phyloP scores from a whole-genome alignment of 2,888 invertebrate species.

The Tortrix viridana region DNA sequence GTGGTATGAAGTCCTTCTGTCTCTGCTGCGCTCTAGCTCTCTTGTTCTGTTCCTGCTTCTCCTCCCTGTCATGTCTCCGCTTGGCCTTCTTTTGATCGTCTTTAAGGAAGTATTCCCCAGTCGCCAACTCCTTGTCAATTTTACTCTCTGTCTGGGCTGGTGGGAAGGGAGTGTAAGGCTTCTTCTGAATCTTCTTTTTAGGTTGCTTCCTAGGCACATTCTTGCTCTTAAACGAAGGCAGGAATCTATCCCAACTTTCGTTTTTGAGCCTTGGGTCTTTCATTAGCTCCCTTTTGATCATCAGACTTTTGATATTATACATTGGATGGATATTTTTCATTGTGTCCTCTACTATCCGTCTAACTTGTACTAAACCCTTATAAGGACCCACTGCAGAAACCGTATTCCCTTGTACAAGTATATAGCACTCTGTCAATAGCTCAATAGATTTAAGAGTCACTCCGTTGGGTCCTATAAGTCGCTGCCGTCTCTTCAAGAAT shows the following conservation, averaged over 20 bases:
- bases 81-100: constrained; percentile 90
- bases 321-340: constrained; percentile 99
- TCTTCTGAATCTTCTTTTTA: constrained; percentile 94
- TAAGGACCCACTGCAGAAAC: constrained; percentile 98
- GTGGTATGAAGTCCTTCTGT: constrained; percentile 92
- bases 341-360: constrained; percentile 96
- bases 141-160: constrained; percentile 97
- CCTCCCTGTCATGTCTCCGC: constrained; percentile 89
- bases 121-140: constrained; percentile 95
- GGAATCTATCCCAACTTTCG: constrained; percentile 98
- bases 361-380: constrained; percentile 93
- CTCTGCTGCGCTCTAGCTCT: constrained; percentile 90
- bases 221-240: constrained; percentile 96
- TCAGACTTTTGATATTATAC: constrained; percentile 97
- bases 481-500: constrained; percentile 96
- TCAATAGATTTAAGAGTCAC: constrained; percentile 99
- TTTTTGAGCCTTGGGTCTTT: constrained; percentile 96
- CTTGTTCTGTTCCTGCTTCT: constrained; percentile 90
- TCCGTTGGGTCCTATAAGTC: constrained; percentile 98
- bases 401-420: constrained; percentile 98
- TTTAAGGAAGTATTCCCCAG: constrained; percentile 98
- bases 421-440: constrained; percentile 97
- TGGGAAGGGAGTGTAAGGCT: constrained; percentile 98
- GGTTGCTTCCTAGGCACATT: constrained; percentile 96
- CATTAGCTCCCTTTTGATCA: constrained; percentile 98